These are phyloP conservation scores for Ochotona princeps DNA, from an alignment of 2,113 vertebrate species.

Conservation along the genomic window DNA sequence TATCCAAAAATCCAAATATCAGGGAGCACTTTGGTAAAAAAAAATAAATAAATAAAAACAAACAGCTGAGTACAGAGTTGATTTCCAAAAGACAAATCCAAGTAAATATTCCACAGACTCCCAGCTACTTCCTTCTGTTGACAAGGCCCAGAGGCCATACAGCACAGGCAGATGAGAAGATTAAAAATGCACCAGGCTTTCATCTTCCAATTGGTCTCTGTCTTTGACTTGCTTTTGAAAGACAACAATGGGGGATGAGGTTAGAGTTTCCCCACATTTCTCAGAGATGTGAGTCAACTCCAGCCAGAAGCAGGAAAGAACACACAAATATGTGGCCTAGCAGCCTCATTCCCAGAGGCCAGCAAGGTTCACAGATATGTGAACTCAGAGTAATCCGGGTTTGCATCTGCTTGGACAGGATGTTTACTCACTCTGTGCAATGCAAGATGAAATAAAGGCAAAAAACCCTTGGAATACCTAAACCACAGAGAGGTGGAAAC, in stretches of 20 bases:
- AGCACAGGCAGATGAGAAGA: constrained; percentile 13
- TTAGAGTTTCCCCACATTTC: constrained; percentile 39
- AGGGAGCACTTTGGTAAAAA: neutral
- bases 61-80: neutral
- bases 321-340: neutral
- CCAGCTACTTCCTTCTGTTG: neutral
- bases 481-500: constrained; percentile 29
- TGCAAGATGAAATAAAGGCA: constrained; percentile 43
- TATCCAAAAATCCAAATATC: neutral
- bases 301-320: neutral
- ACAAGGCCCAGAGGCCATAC: neutral
- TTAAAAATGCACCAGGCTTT: constrained; percentile 32
- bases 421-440: constrained; percentile 12
- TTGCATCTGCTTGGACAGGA: constrained; percentile 10
- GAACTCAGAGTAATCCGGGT: neutral
- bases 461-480: constrained; percentile 62
- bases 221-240: constrained; percentile 32
- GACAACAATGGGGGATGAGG: constrained; percentile 2
- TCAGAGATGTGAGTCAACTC: neutral
- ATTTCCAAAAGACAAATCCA: constrained; percentile 38
- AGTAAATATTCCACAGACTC: constrained; percentile 21
- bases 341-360: neutral
- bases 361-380: constrained; percentile 9
- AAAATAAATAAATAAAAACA: too few species aligned
- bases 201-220: constrained; percentile 41